Percentiles rank a stretch among this genome's conserved stretches.
Conservation (phyloP, 2,797 vertebrate species). For the Dipus sagitta region DNA sequence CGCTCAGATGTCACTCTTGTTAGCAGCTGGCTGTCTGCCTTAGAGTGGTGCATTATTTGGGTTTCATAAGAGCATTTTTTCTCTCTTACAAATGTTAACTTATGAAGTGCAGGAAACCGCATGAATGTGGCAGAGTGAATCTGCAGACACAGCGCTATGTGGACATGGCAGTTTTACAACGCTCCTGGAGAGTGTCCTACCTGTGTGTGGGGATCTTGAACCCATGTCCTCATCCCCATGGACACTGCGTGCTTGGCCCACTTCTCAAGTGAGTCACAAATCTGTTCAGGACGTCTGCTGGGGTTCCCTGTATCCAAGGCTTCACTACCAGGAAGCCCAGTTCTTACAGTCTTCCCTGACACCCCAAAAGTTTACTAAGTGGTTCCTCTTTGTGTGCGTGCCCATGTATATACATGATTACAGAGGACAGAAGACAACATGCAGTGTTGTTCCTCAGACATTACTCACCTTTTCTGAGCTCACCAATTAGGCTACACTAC, state of each 20-base stretch:
- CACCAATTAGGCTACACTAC: too few species aligned
- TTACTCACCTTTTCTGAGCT: too few species aligned
- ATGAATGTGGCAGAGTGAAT: constrained; percentile 65
- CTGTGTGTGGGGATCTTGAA: background rate
- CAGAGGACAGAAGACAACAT: too few species aligned
- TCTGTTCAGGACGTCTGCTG: background rate
- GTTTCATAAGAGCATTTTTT: constrained; percentile 72
- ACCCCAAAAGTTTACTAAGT: background rate
- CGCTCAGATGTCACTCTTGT: constrained; percentile 78
- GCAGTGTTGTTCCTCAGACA: too few species aligned
- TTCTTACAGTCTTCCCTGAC: background rate
- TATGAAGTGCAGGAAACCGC: constrained; percentile 78
- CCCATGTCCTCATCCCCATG: background rate
- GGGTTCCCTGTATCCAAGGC: background rate
- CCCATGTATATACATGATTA: too few species aligned
- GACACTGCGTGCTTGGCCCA: background rate
- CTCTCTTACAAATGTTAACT: constrained; percentile 73
- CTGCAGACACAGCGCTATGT: constrained; percentile 46
- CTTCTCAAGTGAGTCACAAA: background rate
- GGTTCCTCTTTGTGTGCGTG: background rate
- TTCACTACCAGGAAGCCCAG: background rate
- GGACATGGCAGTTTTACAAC: constrained; percentile 35
- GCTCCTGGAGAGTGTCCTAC: background rate
- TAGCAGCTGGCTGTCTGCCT: constrained; percentile 73
- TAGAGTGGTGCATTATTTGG: constrained; percentile 75